phyloP scores from a whole-genome alignment of 2,888 invertebrate species.

The Meliscaeva auricollis region DNA sequence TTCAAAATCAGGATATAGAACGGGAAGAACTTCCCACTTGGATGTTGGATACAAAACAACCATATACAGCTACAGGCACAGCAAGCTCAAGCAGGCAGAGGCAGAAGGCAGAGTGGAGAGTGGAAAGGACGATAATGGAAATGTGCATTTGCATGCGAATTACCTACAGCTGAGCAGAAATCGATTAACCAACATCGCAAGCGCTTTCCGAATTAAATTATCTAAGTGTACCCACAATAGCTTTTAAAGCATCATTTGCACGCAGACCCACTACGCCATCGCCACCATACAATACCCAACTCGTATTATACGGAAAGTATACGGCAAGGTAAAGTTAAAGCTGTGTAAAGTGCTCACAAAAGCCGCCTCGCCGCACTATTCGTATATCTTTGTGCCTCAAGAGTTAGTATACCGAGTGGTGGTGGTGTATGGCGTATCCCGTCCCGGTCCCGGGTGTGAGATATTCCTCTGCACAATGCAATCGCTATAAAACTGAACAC shows the following conservation, averaged over 20 bases:
- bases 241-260: conserved; percentile 69
- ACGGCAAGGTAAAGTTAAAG: conserved; percentile 54
- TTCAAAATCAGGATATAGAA: conserved; percentile 18
- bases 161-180: conserved; percentile 69
- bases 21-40: conserved; percentile 7
- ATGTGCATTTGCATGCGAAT: conserved; percentile 66
- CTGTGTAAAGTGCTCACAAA: conserved; percentile 60
- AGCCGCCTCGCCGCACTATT: conserved; percentile 55
- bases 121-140: conserved; percentile 31
- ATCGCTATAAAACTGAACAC: conserved; percentile 71
- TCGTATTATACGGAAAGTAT: not conserved
- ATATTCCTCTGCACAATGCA: conserved; percentile 66
- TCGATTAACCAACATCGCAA: conserved; percentile 70
- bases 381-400: conserved; percentile 53
- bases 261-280: conserved; percentile 42
- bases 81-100: no score
- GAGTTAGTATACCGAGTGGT: not conserved
- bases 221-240: conserved; percentile 64
- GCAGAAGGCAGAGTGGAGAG: not conserved
- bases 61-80: conserved; percentile 9
- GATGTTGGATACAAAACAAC: no score
- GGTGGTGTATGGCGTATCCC: not conserved
- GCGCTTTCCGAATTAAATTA: conserved; percentile 68
- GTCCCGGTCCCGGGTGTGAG: conserved; percentile 21
- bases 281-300: not conserved